phyloP scores from a whole-genome alignment of 1,140 invertebrate species.

The Belonocnema kinseyi region DNA sequence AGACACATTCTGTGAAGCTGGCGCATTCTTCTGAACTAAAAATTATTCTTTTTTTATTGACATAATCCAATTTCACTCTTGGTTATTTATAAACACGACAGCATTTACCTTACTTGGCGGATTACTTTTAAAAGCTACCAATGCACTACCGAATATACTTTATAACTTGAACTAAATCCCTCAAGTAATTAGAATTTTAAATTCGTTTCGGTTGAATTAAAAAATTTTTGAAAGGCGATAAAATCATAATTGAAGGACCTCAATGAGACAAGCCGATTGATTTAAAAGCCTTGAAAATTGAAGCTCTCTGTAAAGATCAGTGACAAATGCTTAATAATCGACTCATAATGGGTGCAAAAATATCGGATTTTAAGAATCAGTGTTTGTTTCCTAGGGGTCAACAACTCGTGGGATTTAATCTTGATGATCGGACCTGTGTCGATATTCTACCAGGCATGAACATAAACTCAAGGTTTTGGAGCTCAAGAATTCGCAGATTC shows the following conservation, averaged over 20 bases:
- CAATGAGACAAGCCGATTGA: neutral
- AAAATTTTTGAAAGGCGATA: neutral
- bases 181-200: neutral
- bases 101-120: no score
- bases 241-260: neutral
- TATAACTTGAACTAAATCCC: neutral
- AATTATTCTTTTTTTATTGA: no score
- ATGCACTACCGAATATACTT: no score
- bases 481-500: slow-evolving; percentile 27
- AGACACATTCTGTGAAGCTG: no score
- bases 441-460: slow-evolving; percentile 7
- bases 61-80: no score
- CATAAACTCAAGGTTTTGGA: slow-evolving; percentile 21
- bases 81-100: no score
- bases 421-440: slow-evolving; percentile 5
- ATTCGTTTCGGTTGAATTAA: neutral
- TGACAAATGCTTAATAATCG: slow-evolving; percentile 5
- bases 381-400: slow-evolving; percentile 24
- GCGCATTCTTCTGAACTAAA: no score
- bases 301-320: neutral
- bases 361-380: neutral
- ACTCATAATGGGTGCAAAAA: slow-evolving; percentile 9
- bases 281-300: neutral
- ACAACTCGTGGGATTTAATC: slow-evolving; percentile 20
- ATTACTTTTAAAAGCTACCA: no score